Evolutionary conservation across 2,888 invertebrate species (phyloP).

Genomic region (Hoplodrina ambigua): DNA sequence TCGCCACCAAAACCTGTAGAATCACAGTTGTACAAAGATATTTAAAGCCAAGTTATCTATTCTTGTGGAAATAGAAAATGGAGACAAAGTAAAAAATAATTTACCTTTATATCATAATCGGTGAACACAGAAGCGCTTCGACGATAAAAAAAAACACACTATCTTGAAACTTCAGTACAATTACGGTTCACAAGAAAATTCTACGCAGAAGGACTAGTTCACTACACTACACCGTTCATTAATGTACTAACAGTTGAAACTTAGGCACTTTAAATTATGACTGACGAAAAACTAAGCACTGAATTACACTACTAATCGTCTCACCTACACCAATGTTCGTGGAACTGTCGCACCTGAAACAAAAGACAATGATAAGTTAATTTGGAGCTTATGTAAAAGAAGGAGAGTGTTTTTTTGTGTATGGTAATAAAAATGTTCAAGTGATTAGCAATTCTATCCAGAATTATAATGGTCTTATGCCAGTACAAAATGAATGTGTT

Average conservation of each 20-base stretch:
- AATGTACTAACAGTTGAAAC: slow-evolving; percentile 49
- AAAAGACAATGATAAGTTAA: slow-evolving; percentile 44
- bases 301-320: slow-evolving; percentile 40
- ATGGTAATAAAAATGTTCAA: not conserved
- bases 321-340: slow-evolving; percentile 34
- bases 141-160: slow-evolving; percentile 71
- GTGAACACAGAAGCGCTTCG: slow-evolving; percentile 71
- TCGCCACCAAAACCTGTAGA: slow-evolving; percentile 28
- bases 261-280: slow-evolving; percentile 63
- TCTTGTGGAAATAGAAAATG: slow-evolving; percentile 25
- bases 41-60: slow-evolving; percentile 25
- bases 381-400: not conserved
- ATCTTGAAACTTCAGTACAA: slow-evolving; percentile 65
- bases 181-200: slow-evolving; percentile 65
- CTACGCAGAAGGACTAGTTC: slow-evolving; percentile 60
- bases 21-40: slow-evolving; percentile 20
- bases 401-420: not conserved
- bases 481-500: slow-evolving; percentile 26
- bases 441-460: too few species aligned
- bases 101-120: slow-evolving; percentile 86
- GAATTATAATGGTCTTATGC: slow-evolving; percentile 28
- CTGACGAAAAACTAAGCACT: slow-evolving; percentile 51
- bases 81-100: slow-evolving; percentile 51
- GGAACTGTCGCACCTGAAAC: slow-evolving; percentile 58
- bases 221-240: slow-evolving; percentile 61